phyloP scores from a whole-genome alignment of 2,797 vertebrate species.

The Sus cebifrons region DNA sequence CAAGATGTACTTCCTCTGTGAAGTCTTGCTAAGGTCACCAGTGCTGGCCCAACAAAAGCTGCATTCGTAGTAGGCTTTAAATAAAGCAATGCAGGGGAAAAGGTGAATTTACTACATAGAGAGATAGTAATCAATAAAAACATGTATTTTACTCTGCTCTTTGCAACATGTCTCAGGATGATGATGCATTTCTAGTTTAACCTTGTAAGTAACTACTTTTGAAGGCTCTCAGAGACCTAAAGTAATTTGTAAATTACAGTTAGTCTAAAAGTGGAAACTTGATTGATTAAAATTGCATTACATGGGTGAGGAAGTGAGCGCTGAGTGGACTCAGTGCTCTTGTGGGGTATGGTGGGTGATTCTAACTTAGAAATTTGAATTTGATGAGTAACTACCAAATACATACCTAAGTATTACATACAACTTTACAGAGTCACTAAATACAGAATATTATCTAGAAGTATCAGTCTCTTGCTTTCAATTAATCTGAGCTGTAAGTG shows the following conservation, averaged over 20 bases:
- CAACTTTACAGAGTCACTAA: background rate
- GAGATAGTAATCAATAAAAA: background rate
- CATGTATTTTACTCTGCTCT: background rate
- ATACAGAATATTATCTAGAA: background rate
- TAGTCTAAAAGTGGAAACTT: slow-evolving; percentile 29
- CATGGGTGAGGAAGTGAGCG: background rate
- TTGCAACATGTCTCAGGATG: background rate
- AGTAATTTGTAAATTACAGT: slow-evolving; percentile 57
- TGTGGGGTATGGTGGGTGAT: background rate
- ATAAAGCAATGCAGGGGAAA: background rate
- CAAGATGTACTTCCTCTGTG: background rate
- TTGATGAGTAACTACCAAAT: background rate
- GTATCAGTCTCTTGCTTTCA: slow-evolving; percentile 13
- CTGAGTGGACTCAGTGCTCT: background rate
- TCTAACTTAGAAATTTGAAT: background rate
- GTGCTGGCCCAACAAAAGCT: background rate
- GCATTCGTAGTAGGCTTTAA: background rate
- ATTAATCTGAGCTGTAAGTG: background rate
- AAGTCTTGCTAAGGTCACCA: background rate
- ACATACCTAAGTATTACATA: background rate
- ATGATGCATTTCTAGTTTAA: slow-evolving; percentile 44
- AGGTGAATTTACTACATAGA: slow-evolving; percentile 22
- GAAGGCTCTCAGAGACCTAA: slow-evolving; percentile 17
- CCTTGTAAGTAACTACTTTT: background rate
- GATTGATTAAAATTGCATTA: slow-evolving; percentile 10